Evolutionary conservation across 2,888 invertebrate genomes (phyloP), one percentile per base, ranked within the genome.

Genomic region (Parapristionchus giblindavisi): DNA sequence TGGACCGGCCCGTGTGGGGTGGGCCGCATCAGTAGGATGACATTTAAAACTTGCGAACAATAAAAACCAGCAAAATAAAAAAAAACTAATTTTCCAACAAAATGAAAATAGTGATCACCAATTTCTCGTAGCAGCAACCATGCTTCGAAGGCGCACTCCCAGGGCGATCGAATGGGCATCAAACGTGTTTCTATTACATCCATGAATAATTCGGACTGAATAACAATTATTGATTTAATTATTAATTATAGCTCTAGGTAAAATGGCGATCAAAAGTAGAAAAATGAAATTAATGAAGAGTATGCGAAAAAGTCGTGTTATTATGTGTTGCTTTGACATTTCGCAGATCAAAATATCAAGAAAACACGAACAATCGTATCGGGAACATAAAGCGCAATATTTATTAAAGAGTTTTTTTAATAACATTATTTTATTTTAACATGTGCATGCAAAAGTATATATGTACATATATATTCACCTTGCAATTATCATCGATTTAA

Each of bases 111-210:
- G n/a, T n/a, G 21, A 48, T 43, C 24, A 61, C 73, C 73, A 8
- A 73, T 34, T 60, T 38, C 73, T 24, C 73, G 21, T 51, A 73
- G 51, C 73, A 52, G 36, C 61, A 73, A 48, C 73, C 73, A 73
- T 14, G 52, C 24, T 73, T 73, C 73, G 0, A 36, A 43, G 2
- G 52, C 73, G 27, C 73, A 73, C 34, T 61, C 73, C 8, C 54
- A 73, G 24, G 61, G 34, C 21, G 40, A 52, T 58, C 52, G 54
- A 27, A 73, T 61, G n/a, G 73, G 73, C 36, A 73, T 61, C 4
- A 38, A 6, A 14, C 36, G 38, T 17, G 73, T 73, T 0, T 56
- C 60, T 27, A 58, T 40, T 38, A 71, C 71, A n/a, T 51, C 43
- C 21, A 51, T 38, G 71, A 48, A 71, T 32, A 71, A 40, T 1